Base-by-base conservation (phyloP, 2,113 vertebrate genomes). In the Cebidichthys violaceus region DNA sequence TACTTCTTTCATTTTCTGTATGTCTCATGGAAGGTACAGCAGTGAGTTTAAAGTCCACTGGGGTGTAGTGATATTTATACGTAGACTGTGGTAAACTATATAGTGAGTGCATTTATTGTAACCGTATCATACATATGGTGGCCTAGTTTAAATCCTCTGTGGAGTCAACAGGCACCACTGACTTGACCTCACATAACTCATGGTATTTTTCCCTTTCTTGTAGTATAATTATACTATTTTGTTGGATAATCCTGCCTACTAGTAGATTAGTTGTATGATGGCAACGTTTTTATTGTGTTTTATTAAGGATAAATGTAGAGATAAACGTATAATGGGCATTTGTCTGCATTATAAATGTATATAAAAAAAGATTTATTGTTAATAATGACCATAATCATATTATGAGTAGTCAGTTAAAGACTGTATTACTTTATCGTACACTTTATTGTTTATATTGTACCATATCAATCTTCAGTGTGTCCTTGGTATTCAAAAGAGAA, bases 21-120 rank as follows among this genome's bases (percentile, higher is more conserved):
- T 52, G 47, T 52, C 55, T 59, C 9, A 55, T 24, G 24, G 22
- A 64, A 31, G 50, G 52, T 20, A n/a, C 57, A 24, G 59, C 41
- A 27, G 29, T 8, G 41, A 82, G 20, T 29, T 59, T 7, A 39
- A 43, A 37, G 22, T 31, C 47, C 37, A n/a, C 6, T 10, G 62
- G 14, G 15, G 17, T 41, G 6, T 64, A 35, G n/a, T 18, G 18
- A 62, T 33, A 9, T 31, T 20, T 27, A 73, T 35, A 24, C 2
- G 18, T 13, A 15, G 41, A 27, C 22, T 29, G n/a, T 10, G 37
- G 2, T 57, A 10, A 8, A 17, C 2, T 47, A 52, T 52, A 14
- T 41, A n/a, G 29, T 33, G 37, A 15, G n/a, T 11, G 52, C 77
- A 84, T 81, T 78, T 74, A 84, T 81, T 75, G 69, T 31, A 33